A percentile compares a stretch with the other conserved stretches of the same genome.
Evolutionary conservation across 2,888 invertebrate genomes (phyloP).

Genomic region (Acleris cristana): DNA sequence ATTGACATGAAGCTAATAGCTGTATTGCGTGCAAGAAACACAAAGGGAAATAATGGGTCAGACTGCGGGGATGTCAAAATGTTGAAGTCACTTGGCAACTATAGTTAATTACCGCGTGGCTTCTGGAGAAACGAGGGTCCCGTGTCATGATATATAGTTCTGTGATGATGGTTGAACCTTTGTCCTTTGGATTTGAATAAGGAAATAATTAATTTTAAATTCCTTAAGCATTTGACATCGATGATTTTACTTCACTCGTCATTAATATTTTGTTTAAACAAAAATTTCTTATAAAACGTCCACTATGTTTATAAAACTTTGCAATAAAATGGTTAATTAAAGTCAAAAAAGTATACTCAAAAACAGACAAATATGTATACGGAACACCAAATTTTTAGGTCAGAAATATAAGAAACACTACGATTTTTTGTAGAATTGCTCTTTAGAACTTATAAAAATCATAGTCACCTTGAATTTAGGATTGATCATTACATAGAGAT

Average conservation of each 20-base stretch:
- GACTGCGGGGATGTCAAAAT: slow-evolving; percentile 54
- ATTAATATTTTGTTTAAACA: too few relatives aligned
- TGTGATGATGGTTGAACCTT: neutral
- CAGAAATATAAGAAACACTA: neutral
- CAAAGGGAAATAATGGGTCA: slow-evolving; percentile 58
- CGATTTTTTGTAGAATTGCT: slow-evolving; percentile 17
- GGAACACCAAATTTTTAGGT: too few relatives aligned
- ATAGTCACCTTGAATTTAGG: slow-evolving; percentile 25
- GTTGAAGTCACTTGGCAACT: slow-evolving; percentile 38
- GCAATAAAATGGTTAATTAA: neutral
- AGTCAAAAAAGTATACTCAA: neutral
- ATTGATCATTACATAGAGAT: slow-evolving; percentile 25
- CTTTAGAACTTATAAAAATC: slow-evolving; percentile 21
- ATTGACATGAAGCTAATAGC: slow-evolving; percentile 70
- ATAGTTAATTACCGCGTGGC: slow-evolving; percentile 12
- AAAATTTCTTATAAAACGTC: too few relatives aligned
- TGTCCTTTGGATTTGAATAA: neutral
- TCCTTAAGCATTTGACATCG: too few relatives aligned
- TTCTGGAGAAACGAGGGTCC: neutral
- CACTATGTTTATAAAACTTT: too few relatives aligned
- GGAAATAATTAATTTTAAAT: too few relatives aligned
- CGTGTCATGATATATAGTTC: neutral
- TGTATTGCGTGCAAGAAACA: slow-evolving; percentile 62
- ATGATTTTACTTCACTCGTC: too few relatives aligned
- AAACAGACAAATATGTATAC: neutral